These are phyloP conservation scores for Scopus umbretta DNA, from an alignment of 2,113 vertebrate species.

Conservation along the genomic window DNA sequence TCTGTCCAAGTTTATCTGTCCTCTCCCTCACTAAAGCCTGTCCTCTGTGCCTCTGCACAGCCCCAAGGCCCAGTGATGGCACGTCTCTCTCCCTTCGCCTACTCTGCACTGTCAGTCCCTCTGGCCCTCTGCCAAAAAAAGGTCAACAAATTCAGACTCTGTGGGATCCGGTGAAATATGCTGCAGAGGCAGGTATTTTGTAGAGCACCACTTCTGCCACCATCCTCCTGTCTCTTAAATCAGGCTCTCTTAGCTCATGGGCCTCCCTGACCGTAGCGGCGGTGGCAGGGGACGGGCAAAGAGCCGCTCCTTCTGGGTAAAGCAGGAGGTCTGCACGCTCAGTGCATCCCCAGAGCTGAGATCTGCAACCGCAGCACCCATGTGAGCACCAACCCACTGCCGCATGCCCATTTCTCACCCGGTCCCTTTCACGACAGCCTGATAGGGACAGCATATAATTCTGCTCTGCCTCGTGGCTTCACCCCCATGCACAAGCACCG, in stretches of 20 bases:
- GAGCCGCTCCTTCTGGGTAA: background rate
- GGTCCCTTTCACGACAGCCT: background rate
- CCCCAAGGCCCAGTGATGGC: background rate
- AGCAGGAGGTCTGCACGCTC: background rate
- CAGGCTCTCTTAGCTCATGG: background rate
- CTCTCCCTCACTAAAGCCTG: background rate
- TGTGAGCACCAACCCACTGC: background rate
- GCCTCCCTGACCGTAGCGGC: fast-evolving
- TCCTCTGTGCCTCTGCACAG: background rate
- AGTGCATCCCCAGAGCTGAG: background rate
- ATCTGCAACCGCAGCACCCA: background rate
- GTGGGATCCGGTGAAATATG: background rate
- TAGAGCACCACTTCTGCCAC: background rate
- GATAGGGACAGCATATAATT: background rate
- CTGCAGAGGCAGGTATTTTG: background rate
- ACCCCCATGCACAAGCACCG: background rate
- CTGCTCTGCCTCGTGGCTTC: background rate
- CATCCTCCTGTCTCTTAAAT: background rate
- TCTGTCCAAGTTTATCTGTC: background rate
- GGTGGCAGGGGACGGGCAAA: background rate
- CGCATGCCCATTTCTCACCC: background rate
- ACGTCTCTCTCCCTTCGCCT: background rate
- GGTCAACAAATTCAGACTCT: background rate
- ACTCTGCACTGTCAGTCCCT: background rate
- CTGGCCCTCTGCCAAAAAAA: background rate